Base-by-base conservation (phyloP, 2,888 invertebrate species). In the Microplitis manilae region DNA sequence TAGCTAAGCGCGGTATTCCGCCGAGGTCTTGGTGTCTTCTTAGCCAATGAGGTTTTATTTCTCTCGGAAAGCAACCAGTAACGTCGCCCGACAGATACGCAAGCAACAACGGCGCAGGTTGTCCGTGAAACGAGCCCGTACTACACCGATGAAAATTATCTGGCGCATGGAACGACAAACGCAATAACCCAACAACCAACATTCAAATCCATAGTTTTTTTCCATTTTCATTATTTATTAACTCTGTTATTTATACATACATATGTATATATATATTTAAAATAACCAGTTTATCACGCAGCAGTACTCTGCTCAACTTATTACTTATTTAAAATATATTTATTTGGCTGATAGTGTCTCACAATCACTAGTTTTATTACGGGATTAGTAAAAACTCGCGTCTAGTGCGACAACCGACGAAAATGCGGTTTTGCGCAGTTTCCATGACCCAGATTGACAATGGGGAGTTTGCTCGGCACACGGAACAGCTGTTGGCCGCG, bases 401-500 rank as follows among this genome's bases (percentile, higher is more conserved):
- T 80, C 76, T 80, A 77, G 75, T 59, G 41, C 78, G 65, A 20
- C 65, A 39, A 30, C 59, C 65, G 67, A 74, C 65, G 38, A 76
- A 68, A 72, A 77, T 74, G 68, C 67, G 83, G 84, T 86, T 87
- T 87, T 88, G 88, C 89, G 90, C 89, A 89, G 89, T 89, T 88
- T 84, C 87, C 88, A 86, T 90, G 90, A 90, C 90, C 89, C 88
- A 89, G 87, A 89, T 89, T 87, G 75, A 79, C 82, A 80, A 85
- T 86, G 88, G 88, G 89, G 89, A 88, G 88, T 88, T 89, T 82
- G 89, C 85, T 88, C 89, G 89, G 84, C 86, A 85, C 84, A 85
- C 84, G 88, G 89, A 89, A 90, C 89, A 88, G 89, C 89, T 88
- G 89, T 86, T 88, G 86, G 86, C 83, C 85, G 86, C 86, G 86